Evolutionary conservation across 2,888 invertebrate genomes (phyloP).

Genomic region (Stenotaenia linearis): DNA sequence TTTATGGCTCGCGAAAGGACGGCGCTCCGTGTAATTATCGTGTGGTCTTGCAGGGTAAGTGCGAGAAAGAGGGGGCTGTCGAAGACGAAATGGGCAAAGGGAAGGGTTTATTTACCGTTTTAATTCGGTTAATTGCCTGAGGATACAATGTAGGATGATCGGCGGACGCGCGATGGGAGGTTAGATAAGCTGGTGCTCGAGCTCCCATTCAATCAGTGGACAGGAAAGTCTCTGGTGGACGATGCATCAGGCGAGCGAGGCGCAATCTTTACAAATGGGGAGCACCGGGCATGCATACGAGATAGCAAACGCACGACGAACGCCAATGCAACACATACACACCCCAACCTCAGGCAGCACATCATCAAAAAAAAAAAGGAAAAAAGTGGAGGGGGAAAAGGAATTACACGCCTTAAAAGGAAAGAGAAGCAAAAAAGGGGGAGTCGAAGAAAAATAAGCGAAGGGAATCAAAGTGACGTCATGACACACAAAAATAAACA

Average conservation of each 20-base stretch:
- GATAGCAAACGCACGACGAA: conserved; percentile 19
- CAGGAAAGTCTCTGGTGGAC: conserved; percentile 27
- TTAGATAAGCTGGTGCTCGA: background rate
- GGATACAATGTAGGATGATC: conserved; percentile 26
- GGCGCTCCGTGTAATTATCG: background rate
- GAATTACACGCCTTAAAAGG: conserved; percentile 13
- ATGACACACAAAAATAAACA: conserved; percentile 5
- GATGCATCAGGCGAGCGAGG: conserved; percentile 28
- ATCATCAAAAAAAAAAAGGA: conserved; percentile 2
- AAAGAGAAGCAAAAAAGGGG: background rate
- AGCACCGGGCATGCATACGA: conserved; percentile 26
- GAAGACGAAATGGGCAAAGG: background rate
- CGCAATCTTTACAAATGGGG: conserved; percentile 29
- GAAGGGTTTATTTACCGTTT: conserved; percentile 7
- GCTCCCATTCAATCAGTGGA: conserved; percentile 28
- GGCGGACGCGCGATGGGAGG: conserved; percentile 2
- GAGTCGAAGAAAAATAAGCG: background rate
- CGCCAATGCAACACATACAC: conserved; percentile 1
- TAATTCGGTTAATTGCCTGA: conserved; percentile 26
- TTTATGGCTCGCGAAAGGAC: background rate
- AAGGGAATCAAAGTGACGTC: conserved; percentile 23
- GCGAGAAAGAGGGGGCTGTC: background rate
- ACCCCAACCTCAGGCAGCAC: conserved; percentile 17
- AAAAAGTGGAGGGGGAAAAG: background rate
- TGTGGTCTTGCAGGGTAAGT: background rate